Base-by-base conservation (phyloP, 2,113 vertebrate genomes). In the Oreocharis arfaki region DNA sequence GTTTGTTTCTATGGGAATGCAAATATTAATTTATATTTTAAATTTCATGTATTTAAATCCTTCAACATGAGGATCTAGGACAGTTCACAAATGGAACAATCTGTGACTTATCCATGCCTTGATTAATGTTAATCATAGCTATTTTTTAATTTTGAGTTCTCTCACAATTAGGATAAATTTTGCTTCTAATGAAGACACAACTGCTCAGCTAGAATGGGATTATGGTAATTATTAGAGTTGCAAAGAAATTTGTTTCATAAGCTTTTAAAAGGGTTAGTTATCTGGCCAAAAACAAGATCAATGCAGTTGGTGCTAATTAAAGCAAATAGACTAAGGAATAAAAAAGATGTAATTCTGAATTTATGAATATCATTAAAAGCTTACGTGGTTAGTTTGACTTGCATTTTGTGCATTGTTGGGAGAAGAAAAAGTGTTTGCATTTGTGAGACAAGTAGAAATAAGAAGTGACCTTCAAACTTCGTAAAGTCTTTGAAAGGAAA, bases 231-330 rank as follows among this genome's bases (percentile, higher is more conserved):
- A 93, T 95, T 97, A 87, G 33, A 91, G 67, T 95, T 89, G 70
- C 68, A 94, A 68, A 97, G 86, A 96, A 97, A 97, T 94, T 75
- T 84, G 53, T 96, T 97, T 95, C 92, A 64, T 92, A 98, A 97
- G 96, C 95, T 97, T 82, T 97, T 94, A 92, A 74, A 96, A 91
- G 85, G 41, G 80, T 82, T 97, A 93, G 93, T 93, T 97, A 79
- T 96, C 95, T 97, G 92, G 95, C 97, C 88, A 96, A 97, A 97
- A 97, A 32, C 76, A 95, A 97, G 96, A 98, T 97, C 87, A 91
- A 64, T 97, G 87, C 1, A 1, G 56, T 95, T 91, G 70, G 77
- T 97, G 91, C 90, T 98, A 98, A 98, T 98, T 97, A 98, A 97
- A 97, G 94, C 24, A 95, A 96, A 96, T 86, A 97, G 92, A 94